These are phyloP conservation scores for Lycaon pictus DNA, from an alignment of 2,113 vertebrate genomes.

Conservation along the genomic window DNA sequence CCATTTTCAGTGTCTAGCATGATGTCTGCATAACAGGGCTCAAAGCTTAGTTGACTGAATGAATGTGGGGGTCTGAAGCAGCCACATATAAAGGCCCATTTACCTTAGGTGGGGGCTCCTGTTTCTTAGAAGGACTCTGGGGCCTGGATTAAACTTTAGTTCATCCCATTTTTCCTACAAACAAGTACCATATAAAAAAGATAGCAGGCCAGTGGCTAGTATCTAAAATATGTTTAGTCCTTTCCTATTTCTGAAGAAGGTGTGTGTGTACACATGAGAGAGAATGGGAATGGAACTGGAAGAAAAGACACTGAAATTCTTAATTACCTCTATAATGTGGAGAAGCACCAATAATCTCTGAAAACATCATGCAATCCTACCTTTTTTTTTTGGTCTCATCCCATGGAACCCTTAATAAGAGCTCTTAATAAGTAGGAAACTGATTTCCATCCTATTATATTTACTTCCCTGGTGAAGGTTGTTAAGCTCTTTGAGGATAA, in stretches of 20 bases:
- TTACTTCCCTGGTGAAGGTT: not conserved
- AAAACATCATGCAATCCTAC: not conserved
- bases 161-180: not conserved
- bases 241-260: slow-evolving; percentile 10
- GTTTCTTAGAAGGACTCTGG: not conserved
- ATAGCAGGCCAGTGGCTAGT: not conserved
- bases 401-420: not conserved
- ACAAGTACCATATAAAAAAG: not conserved
- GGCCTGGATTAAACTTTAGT: not conserved
- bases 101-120: not conserved
- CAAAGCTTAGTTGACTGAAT: not conserved
- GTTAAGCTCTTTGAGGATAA: not conserved
- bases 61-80: not conserved
- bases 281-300: not conserved
- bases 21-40: not conserved
- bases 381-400: slow-evolving; percentile 9
- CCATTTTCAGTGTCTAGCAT: not conserved
- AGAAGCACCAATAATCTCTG: slow-evolving; percentile 1
- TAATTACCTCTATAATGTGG: not conserved
- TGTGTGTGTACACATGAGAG: not conserved
- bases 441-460: not conserved
- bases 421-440: not conserved
- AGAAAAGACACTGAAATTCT: not conserved
- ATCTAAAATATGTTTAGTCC: not conserved
- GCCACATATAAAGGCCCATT: not conserved